Base-by-base conservation (phyloP, 2,888 invertebrate species). In the Tuta absoluta region DNA sequence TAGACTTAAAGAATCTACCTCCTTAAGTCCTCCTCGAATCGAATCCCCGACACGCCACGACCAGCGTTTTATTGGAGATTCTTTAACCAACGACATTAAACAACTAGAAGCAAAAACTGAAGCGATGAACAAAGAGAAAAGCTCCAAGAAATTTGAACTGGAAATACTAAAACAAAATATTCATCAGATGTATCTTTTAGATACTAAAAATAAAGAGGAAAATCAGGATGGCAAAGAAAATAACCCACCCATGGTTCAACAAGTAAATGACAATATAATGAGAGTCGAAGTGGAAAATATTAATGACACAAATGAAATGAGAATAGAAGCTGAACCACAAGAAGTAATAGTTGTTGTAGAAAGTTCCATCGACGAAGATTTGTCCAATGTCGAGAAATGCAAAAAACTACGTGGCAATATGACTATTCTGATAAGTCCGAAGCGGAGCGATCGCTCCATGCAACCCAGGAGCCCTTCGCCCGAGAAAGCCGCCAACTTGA, bases 391-490 rank as follows among this genome's bases (percentile, higher is more conserved):
- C 8, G 59, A 59, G 5, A 65, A 71, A 0, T 65, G 66, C 28
- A 67, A 77, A 0, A 59, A 69, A 7, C 66, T 75, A 17, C 72
- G 77, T 0, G 67, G 78, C 0, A 76, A 77, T 59, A 83, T 86
- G 78, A 82, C 82, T 0, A 77, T 88, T 5, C 65, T 85, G 7
- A 76, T 86, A 0, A 85, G 81, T 65, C 89, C 88, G 0, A 82
- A 78, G 67, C 68, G 67, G 0, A 70, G 64, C 33, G 33, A 3
- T 14, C 37, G 63, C 2, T 11, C 8, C 0, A 21, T 1, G 11
- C 17, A 4, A 0, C 21, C 24, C 14, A 66, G 71, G 24, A 73
- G 69, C 48, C 17, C 63, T 3, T 74, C 75, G 0, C 75, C 76
- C 0, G 79, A 78, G 41, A 65, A 75, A 37, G 75, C 72, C 0